Conservation (phyloP, 2,888 invertebrate genomes). For the Aquatica leii region DNA sequence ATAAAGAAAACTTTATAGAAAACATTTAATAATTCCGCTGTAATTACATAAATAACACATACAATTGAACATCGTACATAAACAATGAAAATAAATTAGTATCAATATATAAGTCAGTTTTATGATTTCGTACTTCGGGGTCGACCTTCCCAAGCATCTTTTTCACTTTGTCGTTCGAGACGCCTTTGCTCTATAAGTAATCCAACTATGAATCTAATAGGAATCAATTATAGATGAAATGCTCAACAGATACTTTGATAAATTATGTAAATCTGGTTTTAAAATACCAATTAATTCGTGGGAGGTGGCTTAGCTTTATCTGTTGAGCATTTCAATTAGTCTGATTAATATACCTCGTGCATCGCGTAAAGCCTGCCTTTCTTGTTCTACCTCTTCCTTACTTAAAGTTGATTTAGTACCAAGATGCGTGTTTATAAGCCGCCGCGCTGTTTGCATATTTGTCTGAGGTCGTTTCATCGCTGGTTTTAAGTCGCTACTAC, state of each 20-base stretch:
- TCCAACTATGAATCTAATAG: too few species aligned
- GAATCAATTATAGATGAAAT: too few species aligned
- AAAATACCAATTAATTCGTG: too few species aligned
- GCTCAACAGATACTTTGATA: too few species aligned
- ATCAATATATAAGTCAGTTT: neutral
- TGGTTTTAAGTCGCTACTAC: slow-evolving; percentile 55
- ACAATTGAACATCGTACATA: too few species aligned
- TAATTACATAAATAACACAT: too few species aligned
- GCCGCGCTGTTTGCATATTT: slow-evolving; percentile 57
- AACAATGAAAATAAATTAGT: too few species aligned
- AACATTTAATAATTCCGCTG: too few species aligned
- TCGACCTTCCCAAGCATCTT: slow-evolving; percentile 59
- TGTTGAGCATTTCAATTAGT: too few species aligned
- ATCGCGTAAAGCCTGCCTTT: slow-evolving; percentile 53
- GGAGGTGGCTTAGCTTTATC: too few species aligned
- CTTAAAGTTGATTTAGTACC: slow-evolving; percentile 54
- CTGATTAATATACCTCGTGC: slow-evolving; percentile 55
- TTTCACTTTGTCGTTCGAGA: slow-evolving; percentile 54
- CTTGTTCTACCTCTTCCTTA: slow-evolving; percentile 55
- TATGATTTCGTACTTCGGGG: slow-evolving; percentile 41
- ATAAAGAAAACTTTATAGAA: too few species aligned
- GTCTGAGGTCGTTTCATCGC: slow-evolving; percentile 59
- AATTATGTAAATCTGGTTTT: too few species aligned
- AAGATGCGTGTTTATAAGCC: slow-evolving; percentile 57
- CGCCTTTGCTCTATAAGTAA: slow-evolving; percentile 33